These are phyloP conservation scores for Rhyacophila brunnea DNA, from an alignment of 1,140 invertebrate genomes.

Conservation along the genomic window DNA sequence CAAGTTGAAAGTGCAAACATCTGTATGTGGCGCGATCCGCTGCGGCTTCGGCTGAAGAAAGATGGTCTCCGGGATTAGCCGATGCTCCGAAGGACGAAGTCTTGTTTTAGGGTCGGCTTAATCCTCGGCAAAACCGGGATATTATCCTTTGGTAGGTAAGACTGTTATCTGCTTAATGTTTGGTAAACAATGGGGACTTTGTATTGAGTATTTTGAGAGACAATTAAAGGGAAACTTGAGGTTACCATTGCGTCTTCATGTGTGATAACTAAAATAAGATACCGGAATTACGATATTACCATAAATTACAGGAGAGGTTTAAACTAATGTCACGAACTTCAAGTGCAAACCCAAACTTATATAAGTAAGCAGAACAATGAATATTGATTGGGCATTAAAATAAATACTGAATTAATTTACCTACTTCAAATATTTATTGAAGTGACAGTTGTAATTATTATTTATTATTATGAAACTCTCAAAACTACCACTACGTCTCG, in stretches of 20 bases:
- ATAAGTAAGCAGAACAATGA: too few relatives aligned
- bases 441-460: too few relatives aligned
- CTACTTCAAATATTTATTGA: too few relatives aligned
- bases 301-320: too few relatives aligned
- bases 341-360: too few relatives aligned
- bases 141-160: slow-evolving; percentile 34
- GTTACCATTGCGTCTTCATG: background rate
- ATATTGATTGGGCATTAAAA: too few relatives aligned
- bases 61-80: slow-evolving; percentile 29
- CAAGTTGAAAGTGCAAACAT: slow-evolving; percentile 35
- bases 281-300: too few relatives aligned
- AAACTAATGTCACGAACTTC: too few relatives aligned
- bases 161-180: slow-evolving; percentile 58
- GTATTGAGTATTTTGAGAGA: slow-evolving; percentile 32
- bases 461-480: too few relatives aligned
- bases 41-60: slow-evolving; percentile 24
- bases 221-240: slow-evolving; percentile 26
- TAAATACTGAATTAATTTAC: too few relatives aligned
- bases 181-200: slow-evolving; percentile 54
- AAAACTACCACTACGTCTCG: too few relatives aligned
- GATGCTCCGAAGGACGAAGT: slow-evolving; percentile 28
- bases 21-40: slow-evolving; percentile 32
- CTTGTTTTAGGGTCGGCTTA: slow-evolving; percentile 32
- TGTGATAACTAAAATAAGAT: too few relatives aligned
- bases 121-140: slow-evolving; percentile 34